Percentiles rank a stretch among this genome's conserved stretches.
Evolutionary conservation across 2,113 vertebrate genomes (phyloP).

Genomic region (Charina bottae): DNA sequence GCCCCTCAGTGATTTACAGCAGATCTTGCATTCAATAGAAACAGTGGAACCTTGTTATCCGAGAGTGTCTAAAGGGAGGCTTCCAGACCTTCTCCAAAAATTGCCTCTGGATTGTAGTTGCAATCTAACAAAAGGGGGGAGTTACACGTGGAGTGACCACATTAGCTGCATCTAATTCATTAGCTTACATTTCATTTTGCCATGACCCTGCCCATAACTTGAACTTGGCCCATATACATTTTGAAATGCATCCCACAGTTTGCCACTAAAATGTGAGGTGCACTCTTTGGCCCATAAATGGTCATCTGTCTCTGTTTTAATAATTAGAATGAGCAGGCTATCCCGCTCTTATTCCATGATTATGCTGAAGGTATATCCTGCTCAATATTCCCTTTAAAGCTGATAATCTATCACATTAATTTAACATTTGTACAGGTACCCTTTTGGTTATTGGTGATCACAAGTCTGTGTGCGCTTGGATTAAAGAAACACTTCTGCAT

Average conservation of each 20-base stretch:
- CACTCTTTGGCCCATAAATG: neutral
- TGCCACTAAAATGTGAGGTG: neutral
- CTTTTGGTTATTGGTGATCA: neutral
- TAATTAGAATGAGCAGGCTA: neutral
- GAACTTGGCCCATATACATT: neutral
- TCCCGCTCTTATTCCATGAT: neutral
- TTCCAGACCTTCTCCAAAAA: neutral
- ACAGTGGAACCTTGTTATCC: neutral
- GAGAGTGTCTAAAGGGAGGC: neutral
- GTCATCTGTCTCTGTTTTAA: neutral
- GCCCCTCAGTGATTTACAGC: neutral
- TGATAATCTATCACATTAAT: neutral
- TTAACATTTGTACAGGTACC: neutral
- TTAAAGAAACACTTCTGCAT: neutral
- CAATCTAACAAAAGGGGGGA: neutral
- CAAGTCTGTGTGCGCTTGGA: neutral
- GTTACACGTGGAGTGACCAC: neutral
- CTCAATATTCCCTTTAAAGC: neutral
- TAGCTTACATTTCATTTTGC: neutral
- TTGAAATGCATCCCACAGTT: neutral
- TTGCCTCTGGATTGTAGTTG: neutral
- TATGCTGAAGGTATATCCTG: neutral
- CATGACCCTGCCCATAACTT: neutral
- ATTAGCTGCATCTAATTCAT: neutral
- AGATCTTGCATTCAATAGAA: neutral